Conservation (phyloP, 2,797 vertebrate species). For the Oreochromis grahami region DNA sequence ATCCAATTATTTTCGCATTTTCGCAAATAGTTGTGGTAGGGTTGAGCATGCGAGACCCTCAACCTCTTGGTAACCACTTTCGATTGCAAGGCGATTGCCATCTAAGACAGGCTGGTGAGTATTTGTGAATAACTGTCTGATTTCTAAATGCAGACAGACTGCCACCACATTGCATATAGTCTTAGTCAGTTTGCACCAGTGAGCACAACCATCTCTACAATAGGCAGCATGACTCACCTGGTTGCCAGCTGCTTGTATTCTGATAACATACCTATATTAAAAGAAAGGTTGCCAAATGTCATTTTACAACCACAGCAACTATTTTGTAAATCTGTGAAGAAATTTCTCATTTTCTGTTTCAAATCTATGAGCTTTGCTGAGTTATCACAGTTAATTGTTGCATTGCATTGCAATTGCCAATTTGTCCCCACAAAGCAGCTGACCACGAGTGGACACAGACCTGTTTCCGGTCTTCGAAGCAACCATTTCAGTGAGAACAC, state of each 20-base stretch:
- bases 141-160: neutral
- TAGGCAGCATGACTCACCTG: neutral
- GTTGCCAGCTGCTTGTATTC: neutral
- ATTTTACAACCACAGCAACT: neutral
- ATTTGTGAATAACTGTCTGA: neutral
- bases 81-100: neutral
- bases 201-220: neutral
- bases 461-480: neutral
- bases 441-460: neutral
- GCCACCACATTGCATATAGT: accelerated
- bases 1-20: neutral
- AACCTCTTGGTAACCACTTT: neutral
- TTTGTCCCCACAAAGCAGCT: neutral
- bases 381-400: neutral
- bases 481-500: neutral
- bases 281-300: neutral
- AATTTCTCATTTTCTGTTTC: neutral
- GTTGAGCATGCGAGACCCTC: neutral
- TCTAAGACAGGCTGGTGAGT: neutral
- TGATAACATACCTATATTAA: neutral
- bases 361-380: neutral
- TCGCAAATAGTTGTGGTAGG: neutral
- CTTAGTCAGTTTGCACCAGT: accelerated
- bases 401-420: neutral
- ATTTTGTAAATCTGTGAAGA: neutral